phyloP scores from a whole-genome alignment of 2,888 invertebrate genomes.

The Caenorhabditis becei region DNA sequence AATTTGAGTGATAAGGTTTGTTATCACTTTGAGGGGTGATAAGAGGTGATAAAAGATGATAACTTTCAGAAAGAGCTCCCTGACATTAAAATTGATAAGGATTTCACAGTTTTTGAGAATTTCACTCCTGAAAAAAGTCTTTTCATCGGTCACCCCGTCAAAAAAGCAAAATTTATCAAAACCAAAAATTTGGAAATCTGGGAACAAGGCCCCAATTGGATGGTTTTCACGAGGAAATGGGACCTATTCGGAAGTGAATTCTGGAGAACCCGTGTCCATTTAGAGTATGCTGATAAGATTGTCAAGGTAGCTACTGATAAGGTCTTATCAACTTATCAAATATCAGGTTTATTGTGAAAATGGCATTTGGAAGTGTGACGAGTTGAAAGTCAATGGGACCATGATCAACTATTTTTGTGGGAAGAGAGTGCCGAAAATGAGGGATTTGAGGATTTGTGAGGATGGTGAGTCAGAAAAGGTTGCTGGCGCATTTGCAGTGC shows the following conservation, averaged over 20 bases:
- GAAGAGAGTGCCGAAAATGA: conserved; percentile 6
- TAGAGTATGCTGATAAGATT: not conserved
- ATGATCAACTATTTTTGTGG: conserved; percentile 11
- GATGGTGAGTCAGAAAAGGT: not conserved
- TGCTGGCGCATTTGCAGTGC: not conserved
- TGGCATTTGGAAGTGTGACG: not conserved
- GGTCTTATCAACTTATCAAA: not conserved
- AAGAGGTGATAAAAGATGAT: not conserved
- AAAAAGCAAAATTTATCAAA: not conserved
- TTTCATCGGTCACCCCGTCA: not conserved
- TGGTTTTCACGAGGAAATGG: conserved; percentile 4
- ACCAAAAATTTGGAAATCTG: not conserved
- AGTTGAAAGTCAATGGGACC: not conserved
- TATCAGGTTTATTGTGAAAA: not conserved
- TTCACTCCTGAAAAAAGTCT: not conserved
- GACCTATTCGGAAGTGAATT: not conserved
- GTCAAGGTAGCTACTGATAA: not conserved
- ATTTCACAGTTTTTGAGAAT: conserved; percentile 3
- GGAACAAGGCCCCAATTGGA: conserved; percentile 1
- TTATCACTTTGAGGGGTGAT: not conserved
- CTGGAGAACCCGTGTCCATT: not conserved
- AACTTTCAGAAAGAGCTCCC: not conserved
- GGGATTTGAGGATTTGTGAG: conserved; percentile 2
- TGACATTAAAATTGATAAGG: not conserved
- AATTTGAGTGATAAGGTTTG: not conserved